phyloP scores from a whole-genome alignment of 1,140 invertebrate species.

The Atopsyche davidsoni region DNA sequence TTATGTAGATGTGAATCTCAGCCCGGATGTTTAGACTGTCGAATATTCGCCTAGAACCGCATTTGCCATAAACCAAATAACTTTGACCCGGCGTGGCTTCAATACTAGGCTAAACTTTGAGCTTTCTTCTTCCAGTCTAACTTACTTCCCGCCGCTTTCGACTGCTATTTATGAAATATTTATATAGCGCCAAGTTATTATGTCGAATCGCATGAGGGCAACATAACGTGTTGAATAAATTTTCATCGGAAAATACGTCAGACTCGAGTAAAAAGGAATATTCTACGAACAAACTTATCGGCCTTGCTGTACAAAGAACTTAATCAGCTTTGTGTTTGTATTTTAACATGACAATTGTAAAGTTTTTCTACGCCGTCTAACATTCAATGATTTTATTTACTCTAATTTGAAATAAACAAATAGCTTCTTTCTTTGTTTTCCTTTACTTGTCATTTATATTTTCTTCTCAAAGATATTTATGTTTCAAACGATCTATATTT shows the following conservation, averaged over 20 bases:
- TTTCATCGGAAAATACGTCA: conserved; percentile 26
- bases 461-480: no score
- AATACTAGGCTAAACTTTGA: conserved; percentile 13
- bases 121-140: neutral
- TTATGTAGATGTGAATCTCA: no score
- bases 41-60: conserved; percentile 15
- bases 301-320: no score
- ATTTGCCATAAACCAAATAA: conserved; percentile 13
- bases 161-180: conserved; percentile 23
- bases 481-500: no score
- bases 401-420: no score
- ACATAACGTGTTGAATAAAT: conserved; percentile 29
- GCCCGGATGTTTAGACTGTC: conserved; percentile 5
- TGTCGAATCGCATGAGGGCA: conserved; percentile 26
- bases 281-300: conserved; percentile 9
- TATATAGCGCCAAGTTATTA: conserved; percentile 27
- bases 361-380: no score
- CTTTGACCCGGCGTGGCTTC: conserved; percentile 18
- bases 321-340: no score
- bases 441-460: no score
- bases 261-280: no score
- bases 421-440: no score
- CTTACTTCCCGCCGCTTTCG: conserved; percentile 14
- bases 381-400: no score
- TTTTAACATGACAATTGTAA: no score